Conservation (phyloP, 2,113 vertebrate genomes). For the Chaetorhynchus papuensis region DNA sequence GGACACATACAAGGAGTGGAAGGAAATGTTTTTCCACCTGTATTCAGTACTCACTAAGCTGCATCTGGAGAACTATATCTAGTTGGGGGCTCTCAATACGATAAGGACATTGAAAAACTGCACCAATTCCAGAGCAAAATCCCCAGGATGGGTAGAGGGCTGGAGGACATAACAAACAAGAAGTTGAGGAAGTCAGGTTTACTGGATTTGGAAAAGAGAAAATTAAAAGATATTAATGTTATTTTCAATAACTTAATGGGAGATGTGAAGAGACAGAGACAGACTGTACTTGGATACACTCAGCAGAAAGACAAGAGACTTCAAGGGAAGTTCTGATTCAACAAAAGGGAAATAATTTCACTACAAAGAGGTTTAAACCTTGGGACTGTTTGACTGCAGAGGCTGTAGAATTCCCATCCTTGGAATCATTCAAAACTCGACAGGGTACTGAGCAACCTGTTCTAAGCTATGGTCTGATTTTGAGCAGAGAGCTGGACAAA, state of each 20-base stretch:
- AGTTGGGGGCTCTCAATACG: background rate
- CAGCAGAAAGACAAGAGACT: background rate
- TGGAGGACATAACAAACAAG: background rate
- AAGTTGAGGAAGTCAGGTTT: background rate
- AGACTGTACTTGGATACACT: background rate
- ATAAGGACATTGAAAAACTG: background rate
- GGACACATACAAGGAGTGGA: background rate
- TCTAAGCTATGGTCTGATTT: background rate
- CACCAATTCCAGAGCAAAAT: background rate
- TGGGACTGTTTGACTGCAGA: background rate
- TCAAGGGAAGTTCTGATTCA: background rate
- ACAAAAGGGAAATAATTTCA: background rate
- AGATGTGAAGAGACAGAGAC: background rate
- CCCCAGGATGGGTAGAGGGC: background rate
- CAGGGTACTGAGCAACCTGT: rapidly evolving
- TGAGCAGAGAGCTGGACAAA: background rate
- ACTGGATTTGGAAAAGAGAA: background rate
- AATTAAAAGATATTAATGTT: background rate
- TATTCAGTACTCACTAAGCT: background rate
- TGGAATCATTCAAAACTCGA: background rate
- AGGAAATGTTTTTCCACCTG: background rate
- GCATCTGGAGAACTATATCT: background rate
- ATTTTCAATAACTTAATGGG: background rate
- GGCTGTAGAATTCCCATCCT: background rate
- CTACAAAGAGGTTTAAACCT: rapidly evolving